These are phyloP conservation scores for Heterocephalus glaber DNA, from an alignment of 2,113 vertebrate species.

Conservation along the genomic window DNA sequence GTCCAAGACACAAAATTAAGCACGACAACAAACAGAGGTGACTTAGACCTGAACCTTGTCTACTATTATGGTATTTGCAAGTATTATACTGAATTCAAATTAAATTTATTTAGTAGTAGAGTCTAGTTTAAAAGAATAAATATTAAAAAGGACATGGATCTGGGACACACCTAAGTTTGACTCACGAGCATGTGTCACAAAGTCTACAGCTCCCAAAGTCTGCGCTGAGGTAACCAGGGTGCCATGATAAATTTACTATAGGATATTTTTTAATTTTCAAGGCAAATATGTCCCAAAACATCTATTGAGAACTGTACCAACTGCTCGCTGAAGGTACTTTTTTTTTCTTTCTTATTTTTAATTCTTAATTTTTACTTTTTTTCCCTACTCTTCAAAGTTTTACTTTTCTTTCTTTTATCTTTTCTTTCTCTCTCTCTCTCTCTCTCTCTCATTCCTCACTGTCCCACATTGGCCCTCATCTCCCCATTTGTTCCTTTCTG, in stretches of 20 bases:
- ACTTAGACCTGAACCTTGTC: not conserved
- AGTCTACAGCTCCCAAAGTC: not conserved
- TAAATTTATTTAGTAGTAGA: conserved; percentile 9
- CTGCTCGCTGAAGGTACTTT: not conserved
- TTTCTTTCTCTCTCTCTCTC: too few species aligned
- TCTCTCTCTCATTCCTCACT: too few species aligned
- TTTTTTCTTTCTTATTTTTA: too few species aligned
- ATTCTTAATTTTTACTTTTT: too few species aligned
- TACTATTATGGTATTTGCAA: not conserved
- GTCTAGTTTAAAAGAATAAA: not conserved
- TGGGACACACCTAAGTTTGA: not conserved
- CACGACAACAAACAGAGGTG: not conserved
- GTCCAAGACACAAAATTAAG: conserved; percentile 27
- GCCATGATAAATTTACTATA: not conserved
- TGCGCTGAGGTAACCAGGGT: not conserved
- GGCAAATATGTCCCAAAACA: not conserved
- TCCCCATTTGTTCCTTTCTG: too few species aligned
- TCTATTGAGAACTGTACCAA: not conserved
- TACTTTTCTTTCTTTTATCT: too few species aligned
- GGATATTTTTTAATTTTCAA: not conserved
- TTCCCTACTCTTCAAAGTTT: too few species aligned
- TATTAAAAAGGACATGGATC: not conserved
- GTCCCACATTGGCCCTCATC: too few species aligned
- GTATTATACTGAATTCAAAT: conserved; percentile 11
- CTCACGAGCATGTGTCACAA: not conserved